These are phyloP conservation scores for Clivina fossor DNA, from an alignment of 2,888 invertebrate species.

Conservation along the genomic window DNA sequence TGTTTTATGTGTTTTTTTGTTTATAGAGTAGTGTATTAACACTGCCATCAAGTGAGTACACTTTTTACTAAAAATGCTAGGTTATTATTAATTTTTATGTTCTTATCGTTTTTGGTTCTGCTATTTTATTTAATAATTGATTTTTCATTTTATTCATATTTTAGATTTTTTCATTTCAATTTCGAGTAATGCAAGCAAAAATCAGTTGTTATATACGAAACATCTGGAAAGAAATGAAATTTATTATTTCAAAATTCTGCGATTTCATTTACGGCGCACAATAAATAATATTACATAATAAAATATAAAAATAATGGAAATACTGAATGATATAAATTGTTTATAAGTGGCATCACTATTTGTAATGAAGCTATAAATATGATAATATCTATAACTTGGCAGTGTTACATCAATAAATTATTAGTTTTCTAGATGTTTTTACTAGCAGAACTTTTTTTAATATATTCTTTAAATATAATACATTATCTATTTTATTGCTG, in stretches of 20 bases:
- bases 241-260: no score
- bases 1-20: slow-evolving; percentile 30
- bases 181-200: not conserved
- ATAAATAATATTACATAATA: no score
- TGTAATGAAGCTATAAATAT: no score
- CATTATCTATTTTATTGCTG: not conserved
- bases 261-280: no score
- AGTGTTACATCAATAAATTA: not conserved
- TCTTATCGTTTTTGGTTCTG: no score
- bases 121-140: no score
- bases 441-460: not conserved
- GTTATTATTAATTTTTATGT: not conserved
- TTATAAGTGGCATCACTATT: no score
- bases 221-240: no score
- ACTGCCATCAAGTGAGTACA: slow-evolving; percentile 25
- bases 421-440: not conserved
- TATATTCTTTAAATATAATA: not conserved
- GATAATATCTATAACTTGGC: not conserved
- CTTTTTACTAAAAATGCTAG: slow-evolving; percentile 19
- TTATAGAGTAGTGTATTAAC: slow-evolving; percentile 24
- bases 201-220: no score
- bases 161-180: not conserved
- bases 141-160: not conserved
- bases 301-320: no score
- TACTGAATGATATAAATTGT: no score